Percentiles rank a stretch among this genome's conserved stretches.
phyloP scores from a whole-genome alignment of 2,888 invertebrate genomes.

The Lydus trimaculatus region DNA sequence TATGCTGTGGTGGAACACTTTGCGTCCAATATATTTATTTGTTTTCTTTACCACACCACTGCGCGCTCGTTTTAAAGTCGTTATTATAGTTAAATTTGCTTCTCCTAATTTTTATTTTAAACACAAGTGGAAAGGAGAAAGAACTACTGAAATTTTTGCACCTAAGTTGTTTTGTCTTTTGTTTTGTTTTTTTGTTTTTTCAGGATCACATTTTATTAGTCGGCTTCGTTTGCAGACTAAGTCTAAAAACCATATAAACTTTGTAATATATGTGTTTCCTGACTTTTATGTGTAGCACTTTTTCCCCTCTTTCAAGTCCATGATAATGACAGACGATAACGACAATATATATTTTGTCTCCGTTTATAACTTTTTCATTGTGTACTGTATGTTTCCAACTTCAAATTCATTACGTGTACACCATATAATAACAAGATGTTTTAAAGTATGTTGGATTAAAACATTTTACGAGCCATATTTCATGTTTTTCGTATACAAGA shows the following conservation, averaged over 20 bases:
- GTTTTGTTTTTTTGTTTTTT: slow-evolving; percentile 1
- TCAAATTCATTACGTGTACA: slow-evolving; percentile 5
- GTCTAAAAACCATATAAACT: slow-evolving; percentile 58
- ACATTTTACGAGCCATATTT: background rate
- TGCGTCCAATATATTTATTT: background rate
- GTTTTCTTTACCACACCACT: background rate
- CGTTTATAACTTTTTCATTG: background rate
- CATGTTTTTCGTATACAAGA: background rate
- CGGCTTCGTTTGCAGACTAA: slow-evolving; percentile 57
- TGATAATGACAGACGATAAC: background rate
- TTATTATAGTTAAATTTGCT: background rate
- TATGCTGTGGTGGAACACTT: background rate
- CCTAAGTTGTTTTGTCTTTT: slow-evolving; percentile 55
- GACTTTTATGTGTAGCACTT: slow-evolving; percentile 51
- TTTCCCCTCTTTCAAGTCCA: background rate
- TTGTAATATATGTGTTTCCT: slow-evolving; percentile 60
- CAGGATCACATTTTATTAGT: slow-evolving; percentile 53
- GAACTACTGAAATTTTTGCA: slow-evolving; percentile 57
- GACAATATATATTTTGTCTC: background rate
- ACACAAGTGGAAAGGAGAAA: slow-evolving; percentile 22
- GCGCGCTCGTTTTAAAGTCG: background rate
- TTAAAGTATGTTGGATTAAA: slow-evolving; percentile 4
- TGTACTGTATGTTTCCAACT: background rate
- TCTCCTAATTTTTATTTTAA: slow-evolving; percentile 54
- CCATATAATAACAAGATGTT: slow-evolving; percentile 8